Evolutionary conservation across 2,888 invertebrate species (phyloP).

Genomic region (Smittia aterrima): DNA sequence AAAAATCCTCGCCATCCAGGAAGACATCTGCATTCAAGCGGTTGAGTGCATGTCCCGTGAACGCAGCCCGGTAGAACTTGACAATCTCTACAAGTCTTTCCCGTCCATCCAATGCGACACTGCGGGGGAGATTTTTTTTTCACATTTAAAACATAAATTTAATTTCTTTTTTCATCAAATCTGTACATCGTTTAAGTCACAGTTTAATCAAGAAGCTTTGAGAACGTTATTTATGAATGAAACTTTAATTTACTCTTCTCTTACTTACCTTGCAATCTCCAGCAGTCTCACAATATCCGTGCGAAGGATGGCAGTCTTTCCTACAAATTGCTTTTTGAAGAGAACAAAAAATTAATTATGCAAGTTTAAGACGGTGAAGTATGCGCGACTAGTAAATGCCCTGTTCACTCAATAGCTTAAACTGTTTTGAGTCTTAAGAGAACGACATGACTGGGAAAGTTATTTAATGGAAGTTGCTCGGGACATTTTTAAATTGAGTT

Average conservation of each 20-base stretch:
- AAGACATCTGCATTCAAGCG: slow-evolving; percentile 82
- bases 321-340: slow-evolving; percentile 72
- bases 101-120: slow-evolving; percentile 89
- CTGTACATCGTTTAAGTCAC: no score
- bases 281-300: slow-evolving; percentile 83
- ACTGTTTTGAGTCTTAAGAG: background rate
- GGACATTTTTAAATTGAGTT: slow-evolving; percentile 43
- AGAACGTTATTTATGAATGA: background rate
- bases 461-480: no score
- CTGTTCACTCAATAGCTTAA: slow-evolving; percentile 38
- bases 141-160: no score
- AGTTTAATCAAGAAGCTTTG: no score
- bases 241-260: background rate
- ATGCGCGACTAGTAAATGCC: background rate
- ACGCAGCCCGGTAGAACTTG: slow-evolving; percentile 86
- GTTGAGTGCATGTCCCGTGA: slow-evolving; percentile 85
- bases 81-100: slow-evolving; percentile 80
- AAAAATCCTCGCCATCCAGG: slow-evolving; percentile 89
- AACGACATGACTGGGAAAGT: no score
- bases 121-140: slow-evolving; percentile 46
- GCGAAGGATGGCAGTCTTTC: slow-evolving; percentile 77
- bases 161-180: no score
- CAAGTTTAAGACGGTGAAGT: background rate
- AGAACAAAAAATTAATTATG: background rate
- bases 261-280: slow-evolving; percentile 67